Percentiles rank a stretch among this genome's conserved stretches.
These are phyloP conservation scores for Muntiacus reevesi DNA, from an alignment of 2,113 vertebrate genomes.

Conservation along the genomic window DNA sequence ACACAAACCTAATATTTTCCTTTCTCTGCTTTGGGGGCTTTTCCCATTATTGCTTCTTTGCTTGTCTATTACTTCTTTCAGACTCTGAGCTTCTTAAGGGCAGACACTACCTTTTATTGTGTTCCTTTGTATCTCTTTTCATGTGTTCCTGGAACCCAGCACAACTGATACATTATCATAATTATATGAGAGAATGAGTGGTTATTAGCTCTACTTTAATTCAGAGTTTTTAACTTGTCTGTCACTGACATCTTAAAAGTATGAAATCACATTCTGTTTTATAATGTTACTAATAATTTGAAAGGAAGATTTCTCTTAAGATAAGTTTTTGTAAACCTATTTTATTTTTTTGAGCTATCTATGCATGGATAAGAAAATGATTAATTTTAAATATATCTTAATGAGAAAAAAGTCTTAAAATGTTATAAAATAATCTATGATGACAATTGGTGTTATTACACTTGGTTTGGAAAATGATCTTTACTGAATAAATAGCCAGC, in stretches of 20 bases:
- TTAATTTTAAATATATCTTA: constrained; percentile 12
- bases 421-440: neutral
- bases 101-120: neutral
- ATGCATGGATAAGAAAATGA: neutral
- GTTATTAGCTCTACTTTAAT: neutral
- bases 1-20: neutral
- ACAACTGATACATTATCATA: neutral
- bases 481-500: neutral
- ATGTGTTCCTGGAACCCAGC: neutral
- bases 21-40: neutral
- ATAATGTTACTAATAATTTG: neutral
- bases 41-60: neutral
- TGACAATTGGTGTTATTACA: neutral
- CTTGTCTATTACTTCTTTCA: neutral
- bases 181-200: neutral
- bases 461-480: neutral
- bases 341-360: constrained; percentile 20
- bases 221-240: neutral
- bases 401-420: neutral
- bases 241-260: neutral
- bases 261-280: neutral
- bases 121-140: neutral
- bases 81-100: neutral
- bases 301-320: neutral
- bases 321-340: neutral